These are phyloP conservation scores for Shinisaurus crocodilurus DNA, from an alignment of 2,113 vertebrate genomes.

Conservation along the genomic window DNA sequence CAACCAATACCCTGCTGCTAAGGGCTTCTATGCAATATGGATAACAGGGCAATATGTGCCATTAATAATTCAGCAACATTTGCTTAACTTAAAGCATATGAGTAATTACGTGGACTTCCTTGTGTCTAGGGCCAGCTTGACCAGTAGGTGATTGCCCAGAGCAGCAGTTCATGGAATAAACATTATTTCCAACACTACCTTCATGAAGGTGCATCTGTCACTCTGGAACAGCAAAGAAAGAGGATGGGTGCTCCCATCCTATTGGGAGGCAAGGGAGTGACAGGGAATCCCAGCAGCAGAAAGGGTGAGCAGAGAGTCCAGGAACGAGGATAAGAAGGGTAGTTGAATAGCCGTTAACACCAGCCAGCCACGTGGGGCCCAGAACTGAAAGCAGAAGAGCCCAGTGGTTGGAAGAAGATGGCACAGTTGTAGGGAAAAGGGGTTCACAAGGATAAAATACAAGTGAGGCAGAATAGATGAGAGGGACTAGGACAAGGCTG, in stretches of 20 bases:
- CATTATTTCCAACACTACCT: not conserved
- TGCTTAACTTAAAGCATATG: not conserved
- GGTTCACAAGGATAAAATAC: not conserved
- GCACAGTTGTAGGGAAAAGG: not conserved
- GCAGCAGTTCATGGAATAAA: not conserved
- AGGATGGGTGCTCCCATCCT: not conserved
- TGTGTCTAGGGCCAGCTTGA: not conserved
- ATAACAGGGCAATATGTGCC: slow-evolving; percentile 42
- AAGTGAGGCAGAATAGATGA: not conserved
- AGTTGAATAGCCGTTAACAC: not conserved
- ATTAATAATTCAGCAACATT: not conserved
- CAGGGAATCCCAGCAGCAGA: not conserved
- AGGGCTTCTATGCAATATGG: slow-evolving; percentile 42
- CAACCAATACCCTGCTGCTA: slow-evolving; percentile 15
- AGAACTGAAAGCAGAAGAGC: not conserved
- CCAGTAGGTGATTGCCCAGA: not conserved
- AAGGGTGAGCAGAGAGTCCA: not conserved
- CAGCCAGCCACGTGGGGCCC: not conserved
- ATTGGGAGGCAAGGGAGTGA: not conserved
- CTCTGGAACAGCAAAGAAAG: not conserved
- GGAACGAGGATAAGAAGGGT: not conserved
- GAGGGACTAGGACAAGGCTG: not conserved
- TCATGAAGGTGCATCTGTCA: not conserved
- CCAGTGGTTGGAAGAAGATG: not conserved
- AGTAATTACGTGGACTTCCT: not conserved